phyloP scores from a whole-genome alignment of 2,888 invertebrate species.

The Lucinisca nassula region DNA sequence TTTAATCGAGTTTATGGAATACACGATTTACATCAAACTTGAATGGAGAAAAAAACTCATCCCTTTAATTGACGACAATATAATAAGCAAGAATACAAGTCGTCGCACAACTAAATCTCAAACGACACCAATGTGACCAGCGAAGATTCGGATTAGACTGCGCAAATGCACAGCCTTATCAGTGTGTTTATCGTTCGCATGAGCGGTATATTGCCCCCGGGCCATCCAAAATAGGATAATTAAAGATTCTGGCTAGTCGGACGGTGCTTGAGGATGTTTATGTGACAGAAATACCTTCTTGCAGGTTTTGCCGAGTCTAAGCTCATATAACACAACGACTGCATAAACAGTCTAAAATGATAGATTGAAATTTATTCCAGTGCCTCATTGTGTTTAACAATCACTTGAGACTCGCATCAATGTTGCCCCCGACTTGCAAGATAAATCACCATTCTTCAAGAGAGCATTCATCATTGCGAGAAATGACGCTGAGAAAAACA shows the following conservation, averaged over 20 bases:
- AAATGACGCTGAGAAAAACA: conserved; percentile 9
- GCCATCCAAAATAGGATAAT: too few species aligned
- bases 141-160: too few species aligned
- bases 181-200: too few species aligned
- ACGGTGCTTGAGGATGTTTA: too few species aligned
- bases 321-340: neutral
- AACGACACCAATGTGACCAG: too few species aligned
- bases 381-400: conserved; percentile 3
- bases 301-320: too few species aligned
- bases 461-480: neutral
- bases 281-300: too few species aligned
- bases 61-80: neutral
- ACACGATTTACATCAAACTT: neutral
- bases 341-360: conserved; percentile 19
- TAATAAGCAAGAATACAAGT: neutral
- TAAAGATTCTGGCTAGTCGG: too few species aligned
- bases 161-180: too few species aligned
- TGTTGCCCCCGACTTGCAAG: neutral
- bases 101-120: too few species aligned
- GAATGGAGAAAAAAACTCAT: neutral
- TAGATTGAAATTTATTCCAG: neutral
- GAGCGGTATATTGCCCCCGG: too few species aligned
- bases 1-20: too few species aligned
- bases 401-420: conserved; percentile 1
- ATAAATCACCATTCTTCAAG: conserved; percentile 11